Percentiles rank a stretch among this genome's conserved stretches.
Evolutionary conservation across 2,797 vertebrate species (phyloP).

Genomic region (Anableps anableps): DNA sequence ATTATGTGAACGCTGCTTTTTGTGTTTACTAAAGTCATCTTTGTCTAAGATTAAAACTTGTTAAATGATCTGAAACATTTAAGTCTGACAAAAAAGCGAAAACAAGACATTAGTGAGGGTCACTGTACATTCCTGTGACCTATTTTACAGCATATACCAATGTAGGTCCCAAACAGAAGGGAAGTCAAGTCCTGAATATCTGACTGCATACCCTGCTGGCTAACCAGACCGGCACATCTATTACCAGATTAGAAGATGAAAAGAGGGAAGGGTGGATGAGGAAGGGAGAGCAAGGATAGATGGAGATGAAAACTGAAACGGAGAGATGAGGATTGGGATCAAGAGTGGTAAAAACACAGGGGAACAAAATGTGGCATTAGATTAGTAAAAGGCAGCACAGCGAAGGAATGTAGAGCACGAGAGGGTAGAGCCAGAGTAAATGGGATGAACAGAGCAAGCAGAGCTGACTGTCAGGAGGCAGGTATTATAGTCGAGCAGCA

Average conservation of each 20-base stretch:
- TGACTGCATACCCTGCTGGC: conserved; percentile 41
- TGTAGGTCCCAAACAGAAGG: conserved; percentile 6
- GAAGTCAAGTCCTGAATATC: conserved; percentile 29
- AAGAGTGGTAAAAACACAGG: conserved; percentile 21
- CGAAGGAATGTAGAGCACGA: conserved; percentile 24
- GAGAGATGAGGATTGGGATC: conserved; percentile 43
- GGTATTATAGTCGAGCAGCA: neutral
- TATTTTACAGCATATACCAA: conserved; percentile 23
- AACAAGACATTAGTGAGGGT: neutral
- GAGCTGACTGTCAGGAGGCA: conserved; percentile 3
- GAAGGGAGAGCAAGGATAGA: conserved; percentile 18
- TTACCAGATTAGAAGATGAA: conserved; percentile 42
- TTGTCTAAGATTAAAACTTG: neutral
- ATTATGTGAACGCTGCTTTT: neutral
- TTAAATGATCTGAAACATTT: neutral
- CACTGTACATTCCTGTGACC: conserved; percentile 9
- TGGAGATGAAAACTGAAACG: conserved; percentile 22
- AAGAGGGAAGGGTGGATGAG: conserved; percentile 18
- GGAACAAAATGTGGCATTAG: conserved; percentile 33
- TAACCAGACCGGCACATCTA: conserved; percentile 29
- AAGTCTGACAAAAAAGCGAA: neutral
- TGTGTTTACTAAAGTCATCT: neutral
- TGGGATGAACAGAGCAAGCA: neutral
- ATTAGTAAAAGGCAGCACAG: conserved; percentile 22
- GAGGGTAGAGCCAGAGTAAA: conserved; percentile 14